Conservation (phyloP, 2,113 vertebrate species). For the Papio anubis region DNA sequence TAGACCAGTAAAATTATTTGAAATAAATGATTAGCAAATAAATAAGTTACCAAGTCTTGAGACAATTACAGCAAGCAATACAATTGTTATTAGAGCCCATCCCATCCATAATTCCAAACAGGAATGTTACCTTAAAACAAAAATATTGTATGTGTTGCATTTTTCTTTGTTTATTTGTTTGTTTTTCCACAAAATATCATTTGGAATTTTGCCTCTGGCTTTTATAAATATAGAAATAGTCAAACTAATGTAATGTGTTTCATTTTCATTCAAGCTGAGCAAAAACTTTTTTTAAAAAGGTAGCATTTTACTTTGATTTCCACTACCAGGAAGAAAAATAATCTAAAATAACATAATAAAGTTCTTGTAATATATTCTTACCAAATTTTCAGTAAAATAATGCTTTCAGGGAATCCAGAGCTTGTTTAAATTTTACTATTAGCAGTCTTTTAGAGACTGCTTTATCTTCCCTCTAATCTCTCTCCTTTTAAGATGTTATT, state of each 20-base stretch:
- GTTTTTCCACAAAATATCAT: background rate
- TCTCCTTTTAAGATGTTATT: background rate
- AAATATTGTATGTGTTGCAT: background rate
- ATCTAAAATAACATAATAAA: conserved; percentile 32
- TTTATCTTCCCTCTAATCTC: background rate
- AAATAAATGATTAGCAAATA: background rate
- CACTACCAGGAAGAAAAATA: background rate
- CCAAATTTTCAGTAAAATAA: background rate
- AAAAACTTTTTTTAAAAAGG: background rate
- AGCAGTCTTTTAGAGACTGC: background rate
- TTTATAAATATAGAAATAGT: background rate
- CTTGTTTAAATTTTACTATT: background rate
- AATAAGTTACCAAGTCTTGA: background rate
- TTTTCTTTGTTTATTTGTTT: background rate
- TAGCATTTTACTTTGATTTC: conserved; percentile 18
- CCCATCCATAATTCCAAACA: background rate
- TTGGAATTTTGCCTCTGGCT: background rate
- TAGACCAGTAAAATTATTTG: background rate
- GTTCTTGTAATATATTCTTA: conserved; percentile 11
- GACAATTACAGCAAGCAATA: background rate
- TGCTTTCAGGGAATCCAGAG: background rate
- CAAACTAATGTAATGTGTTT: background rate
- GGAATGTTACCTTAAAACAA: background rate
- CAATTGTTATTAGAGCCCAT: background rate
- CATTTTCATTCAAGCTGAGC: background rate